These are phyloP conservation scores for Dicyrtoma fusca DNA, from an alignment of 2,888 invertebrate genomes.

Conservation along the genomic window DNA sequence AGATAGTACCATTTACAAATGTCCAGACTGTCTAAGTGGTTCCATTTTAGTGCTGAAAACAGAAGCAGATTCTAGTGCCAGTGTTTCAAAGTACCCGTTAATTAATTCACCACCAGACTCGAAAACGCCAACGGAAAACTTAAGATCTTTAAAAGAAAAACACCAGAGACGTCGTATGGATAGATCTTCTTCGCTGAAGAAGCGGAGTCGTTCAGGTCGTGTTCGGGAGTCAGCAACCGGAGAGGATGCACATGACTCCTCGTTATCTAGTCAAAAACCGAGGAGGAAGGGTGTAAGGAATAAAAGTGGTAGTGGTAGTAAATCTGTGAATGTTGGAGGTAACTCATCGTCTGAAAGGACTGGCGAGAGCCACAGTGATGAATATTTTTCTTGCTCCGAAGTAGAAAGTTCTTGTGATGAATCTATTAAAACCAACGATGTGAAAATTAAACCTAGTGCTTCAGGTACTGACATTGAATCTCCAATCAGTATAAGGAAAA, in stretches of 20 bases:
- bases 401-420: constrained; percentile 26
- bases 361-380: constrained; percentile 36
- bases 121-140: background rate
- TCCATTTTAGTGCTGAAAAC: too few relatives aligned
- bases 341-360: constrained; percentile 9
- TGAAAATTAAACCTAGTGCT: background rate
- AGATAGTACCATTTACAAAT: constrained; percentile 9
- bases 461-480: too few relatives aligned
- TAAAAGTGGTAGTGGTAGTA: background rate
- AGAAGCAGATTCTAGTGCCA: background rate
- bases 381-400: constrained; percentile 39
- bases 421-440: constrained; percentile 6
- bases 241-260: background rate
- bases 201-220: background rate
- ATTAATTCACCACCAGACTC: too few relatives aligned
- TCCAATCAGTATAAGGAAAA: too few relatives aligned
- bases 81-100: too few relatives aligned
- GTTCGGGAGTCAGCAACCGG: background rate
- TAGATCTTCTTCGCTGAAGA: background rate
- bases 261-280: constrained; percentile 28
- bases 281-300: background rate
- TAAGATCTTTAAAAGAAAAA: background rate
- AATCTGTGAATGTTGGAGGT: background rate
- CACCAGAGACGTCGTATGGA: background rate
- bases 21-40: constrained; percentile 22